Percentiles rank a stretch among this genome's conserved stretches.
Evolutionary conservation across 2,797 vertebrate species (phyloP).

Genomic region (Monodelphis domestica): DNA sequence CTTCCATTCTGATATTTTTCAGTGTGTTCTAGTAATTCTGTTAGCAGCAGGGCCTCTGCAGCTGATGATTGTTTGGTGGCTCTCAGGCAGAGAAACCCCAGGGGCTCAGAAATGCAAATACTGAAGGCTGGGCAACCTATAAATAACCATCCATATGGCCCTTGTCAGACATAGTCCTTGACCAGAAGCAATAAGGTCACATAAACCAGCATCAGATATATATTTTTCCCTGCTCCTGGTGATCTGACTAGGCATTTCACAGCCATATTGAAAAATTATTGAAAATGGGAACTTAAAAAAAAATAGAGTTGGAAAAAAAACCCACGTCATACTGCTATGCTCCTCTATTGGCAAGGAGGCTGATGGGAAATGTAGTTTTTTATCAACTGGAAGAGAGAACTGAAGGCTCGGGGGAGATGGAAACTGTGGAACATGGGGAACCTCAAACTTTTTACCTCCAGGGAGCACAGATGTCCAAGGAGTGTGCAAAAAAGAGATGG

Average conservation of each 20-base stretch:
- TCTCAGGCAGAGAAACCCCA: background rate
- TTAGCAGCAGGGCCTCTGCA: background rate
- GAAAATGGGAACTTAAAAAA: background rate
- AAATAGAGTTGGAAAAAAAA: background rate
- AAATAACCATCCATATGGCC: background rate
- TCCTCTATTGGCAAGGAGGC: background rate
- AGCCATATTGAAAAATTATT: background rate
- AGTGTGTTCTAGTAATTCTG: constrained; percentile 12
- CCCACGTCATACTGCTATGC: background rate
- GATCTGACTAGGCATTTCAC: background rate
- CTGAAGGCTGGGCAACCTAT: background rate
- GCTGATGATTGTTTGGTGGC: background rate
- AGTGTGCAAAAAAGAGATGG: background rate
- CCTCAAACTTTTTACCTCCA: background rate
- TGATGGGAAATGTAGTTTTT: background rate
- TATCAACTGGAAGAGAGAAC: background rate
- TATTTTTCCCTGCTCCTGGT: background rate
- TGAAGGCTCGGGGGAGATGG: background rate
- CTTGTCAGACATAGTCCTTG: background rate
- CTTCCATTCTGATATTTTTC: constrained; percentile 46
- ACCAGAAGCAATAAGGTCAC: background rate
- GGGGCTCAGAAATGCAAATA: background rate
- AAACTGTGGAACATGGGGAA: background rate
- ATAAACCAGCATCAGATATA: background rate
- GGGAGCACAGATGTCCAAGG: background rate